Evolutionary conservation across 2,888 invertebrate genomes (phyloP).

Genomic region (Zaprionus lineosus): DNA sequence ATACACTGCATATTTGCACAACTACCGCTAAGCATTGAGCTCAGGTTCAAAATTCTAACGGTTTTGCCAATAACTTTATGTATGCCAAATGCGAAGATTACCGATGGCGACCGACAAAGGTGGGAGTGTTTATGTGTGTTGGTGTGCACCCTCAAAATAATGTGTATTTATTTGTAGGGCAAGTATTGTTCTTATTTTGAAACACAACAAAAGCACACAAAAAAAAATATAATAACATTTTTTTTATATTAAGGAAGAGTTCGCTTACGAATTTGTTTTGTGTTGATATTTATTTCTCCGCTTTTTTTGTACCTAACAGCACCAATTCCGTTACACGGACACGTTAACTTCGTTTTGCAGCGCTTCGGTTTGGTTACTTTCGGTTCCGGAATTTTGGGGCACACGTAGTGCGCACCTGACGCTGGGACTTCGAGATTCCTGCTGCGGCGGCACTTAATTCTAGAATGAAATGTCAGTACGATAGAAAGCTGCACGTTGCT

Average conservation of each 20-base stretch:
- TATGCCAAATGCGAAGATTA: conserved; percentile 51
- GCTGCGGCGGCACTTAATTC: conserved; percentile 81
- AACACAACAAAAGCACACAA: too few species aligned
- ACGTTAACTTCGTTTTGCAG: conserved; percentile 25
- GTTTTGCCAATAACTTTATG: conserved; percentile 36
- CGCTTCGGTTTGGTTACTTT: conserved; percentile 17
- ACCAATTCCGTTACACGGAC: conserved; percentile 43
- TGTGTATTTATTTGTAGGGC: too few species aligned
- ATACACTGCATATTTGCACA: conserved; percentile 1
- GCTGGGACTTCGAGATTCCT: conserved; percentile 67
- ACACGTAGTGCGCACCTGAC: conserved; percentile 61
- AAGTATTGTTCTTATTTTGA: too few species aligned
- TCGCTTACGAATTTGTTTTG: too few species aligned
- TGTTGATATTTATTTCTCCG: conserved; percentile 7
- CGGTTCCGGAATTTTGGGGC: conserved; percentile 27
- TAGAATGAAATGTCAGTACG: conserved; percentile 74
- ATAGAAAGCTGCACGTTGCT: conserved; percentile 52
- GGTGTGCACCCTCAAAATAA: too few species aligned
- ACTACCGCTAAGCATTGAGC: conserved; percentile 27
- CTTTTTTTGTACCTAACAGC: conserved; percentile 27
- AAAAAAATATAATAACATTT: too few species aligned
- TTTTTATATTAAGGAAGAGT: not conserved
- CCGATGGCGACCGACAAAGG: conserved; percentile 9
- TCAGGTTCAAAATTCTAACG: conserved; percentile 24
- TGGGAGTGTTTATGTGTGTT: too few species aligned